A percentile compares a stretch with the other conserved stretches of the same genome.
These are phyloP conservation scores for Megalops atlanticus DNA, from an alignment of 2,113 vertebrate species.

Conservation along the genomic window DNA sequence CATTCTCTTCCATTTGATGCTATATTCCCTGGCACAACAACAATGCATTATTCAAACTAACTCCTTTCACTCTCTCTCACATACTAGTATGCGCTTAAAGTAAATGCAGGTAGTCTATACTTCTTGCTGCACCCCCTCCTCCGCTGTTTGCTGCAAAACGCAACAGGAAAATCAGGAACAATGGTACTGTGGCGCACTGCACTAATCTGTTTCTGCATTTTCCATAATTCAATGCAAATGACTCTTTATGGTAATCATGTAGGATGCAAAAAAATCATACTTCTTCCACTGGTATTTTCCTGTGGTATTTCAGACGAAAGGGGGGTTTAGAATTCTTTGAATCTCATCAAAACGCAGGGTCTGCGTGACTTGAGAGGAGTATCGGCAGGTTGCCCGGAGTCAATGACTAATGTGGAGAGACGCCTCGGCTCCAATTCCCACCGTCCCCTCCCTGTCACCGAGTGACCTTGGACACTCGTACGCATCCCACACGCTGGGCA, in stretches of 20 bases:
- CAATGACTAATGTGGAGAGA: conserved; percentile 40
- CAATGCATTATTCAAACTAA: background rate
- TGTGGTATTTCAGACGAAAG: background rate
- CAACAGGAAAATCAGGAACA: background rate
- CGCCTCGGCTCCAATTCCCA: conserved; percentile 48
- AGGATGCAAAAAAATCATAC: background rate
- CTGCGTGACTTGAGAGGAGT: background rate
- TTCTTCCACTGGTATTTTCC: background rate
- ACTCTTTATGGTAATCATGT: background rate
- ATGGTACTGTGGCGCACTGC: background rate
- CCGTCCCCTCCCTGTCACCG: conserved; percentile 38
- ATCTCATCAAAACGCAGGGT: background rate
- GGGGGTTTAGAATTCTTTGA: background rate
- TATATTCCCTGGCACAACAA: no score
- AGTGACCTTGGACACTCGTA: conserved; percentile 59
- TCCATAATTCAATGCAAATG: background rate
- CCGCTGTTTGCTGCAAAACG: background rate
- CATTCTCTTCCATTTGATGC: no score
- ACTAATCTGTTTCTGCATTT: background rate
- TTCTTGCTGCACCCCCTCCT: background rate
- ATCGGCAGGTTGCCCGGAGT: background rate
- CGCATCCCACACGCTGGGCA: conserved; percentile 51
- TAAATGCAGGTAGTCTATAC: background rate
- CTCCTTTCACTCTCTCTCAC: background rate
- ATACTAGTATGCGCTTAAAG: background rate